Evolutionary conservation across 2,113 vertebrate species (phyloP), one percentile per base, ranked within the genome.

Genomic region (Stegastes partitus): DNA sequence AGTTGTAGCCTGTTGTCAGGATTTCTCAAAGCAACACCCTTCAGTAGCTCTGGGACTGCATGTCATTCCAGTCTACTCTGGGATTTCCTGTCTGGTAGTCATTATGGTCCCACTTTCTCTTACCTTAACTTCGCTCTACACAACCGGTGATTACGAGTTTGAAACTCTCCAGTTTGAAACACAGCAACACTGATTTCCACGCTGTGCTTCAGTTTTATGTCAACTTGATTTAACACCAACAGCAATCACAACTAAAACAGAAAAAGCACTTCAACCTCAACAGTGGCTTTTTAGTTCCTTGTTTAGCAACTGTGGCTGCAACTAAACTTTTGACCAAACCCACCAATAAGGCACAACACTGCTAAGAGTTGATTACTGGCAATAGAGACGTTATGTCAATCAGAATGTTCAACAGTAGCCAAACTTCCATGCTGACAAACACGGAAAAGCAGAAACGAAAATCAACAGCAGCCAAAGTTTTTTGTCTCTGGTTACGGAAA

Each of bases 31-130:
- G 63, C 69, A 82, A 85, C 81, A 81, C 72, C 82, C 79, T 79
- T 25, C 14, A 10, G 31, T 44, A 68, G 58, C 77, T 55, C 21
- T 44, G 44, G 14, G 71, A 75, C 25, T 68, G n/a, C 19, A 54
- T 72, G 45, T 68, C 31, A 72, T 64, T 74, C 62, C 22, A n/a
- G 56, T 67, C 53, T 22, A 76, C 49, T 71, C 21, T 55, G 75
- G 70, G 79, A 77, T 84, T 85, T 91, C 77, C 83, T 90, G 85
- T 81, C 64, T 72, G 55, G 44, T 23, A 63, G 21, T 47, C 73
- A 42, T 47, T 72, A 58, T 70, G 31, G 34, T 69, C 69, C 51
- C 23, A 56, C 64, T 77, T 78, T 84, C 61, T 25, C 44, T 75
- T 31, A 64, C 34, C 26, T 73, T 74, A 66, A 75, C 26, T 49